phyloP scores from a whole-genome alignment of 2,113 vertebrate species.

The Salvelinus fontinalis region DNA sequence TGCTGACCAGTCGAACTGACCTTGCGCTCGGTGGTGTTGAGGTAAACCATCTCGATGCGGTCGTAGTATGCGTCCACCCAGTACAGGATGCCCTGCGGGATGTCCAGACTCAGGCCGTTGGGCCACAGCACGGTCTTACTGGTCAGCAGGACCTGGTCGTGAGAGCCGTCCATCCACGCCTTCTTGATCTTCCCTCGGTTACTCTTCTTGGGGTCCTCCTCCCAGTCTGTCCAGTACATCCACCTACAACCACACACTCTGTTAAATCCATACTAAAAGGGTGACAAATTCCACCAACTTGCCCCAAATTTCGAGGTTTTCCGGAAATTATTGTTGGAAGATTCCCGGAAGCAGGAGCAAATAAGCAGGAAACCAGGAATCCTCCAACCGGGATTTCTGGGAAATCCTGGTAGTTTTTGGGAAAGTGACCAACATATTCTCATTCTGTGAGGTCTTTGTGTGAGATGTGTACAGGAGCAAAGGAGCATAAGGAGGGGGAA shows the following conservation, averaged over 20 bases:
- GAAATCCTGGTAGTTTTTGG: no score
- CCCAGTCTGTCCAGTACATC: conserved; percentile 99
- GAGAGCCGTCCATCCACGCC: conserved; percentile 96
- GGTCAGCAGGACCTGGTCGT: conserved; percentile 89
- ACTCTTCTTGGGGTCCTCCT: conserved; percentile 94
- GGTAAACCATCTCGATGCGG: conserved; percentile 91
- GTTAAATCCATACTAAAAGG: background rate
- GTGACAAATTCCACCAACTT: background rate
- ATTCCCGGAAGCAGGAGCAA: background rate
- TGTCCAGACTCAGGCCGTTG: conserved; percentile 93
- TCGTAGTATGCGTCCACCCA: conserved; percentile 99
- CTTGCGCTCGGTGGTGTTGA: conserved; percentile 89
- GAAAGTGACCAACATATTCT: no score
- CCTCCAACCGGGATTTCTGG: no score
- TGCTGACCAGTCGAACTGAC: conserved; percentile 54
- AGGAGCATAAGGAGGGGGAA: no score
- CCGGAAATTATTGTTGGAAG: background rate
- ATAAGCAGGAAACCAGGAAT: conserved; percentile 9
- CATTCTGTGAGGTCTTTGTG: no score
- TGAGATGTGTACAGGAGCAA: no score
- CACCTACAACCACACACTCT: conserved; percentile 71
- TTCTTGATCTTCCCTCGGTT: conserved; percentile 93
- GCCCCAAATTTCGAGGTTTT: background rate
- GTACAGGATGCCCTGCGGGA: conserved; percentile 88
- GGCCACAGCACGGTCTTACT: conserved; percentile 96